phyloP scores from a whole-genome alignment of 2,113 vertebrate species.

The Megaleporinus macrocephalus region DNA sequence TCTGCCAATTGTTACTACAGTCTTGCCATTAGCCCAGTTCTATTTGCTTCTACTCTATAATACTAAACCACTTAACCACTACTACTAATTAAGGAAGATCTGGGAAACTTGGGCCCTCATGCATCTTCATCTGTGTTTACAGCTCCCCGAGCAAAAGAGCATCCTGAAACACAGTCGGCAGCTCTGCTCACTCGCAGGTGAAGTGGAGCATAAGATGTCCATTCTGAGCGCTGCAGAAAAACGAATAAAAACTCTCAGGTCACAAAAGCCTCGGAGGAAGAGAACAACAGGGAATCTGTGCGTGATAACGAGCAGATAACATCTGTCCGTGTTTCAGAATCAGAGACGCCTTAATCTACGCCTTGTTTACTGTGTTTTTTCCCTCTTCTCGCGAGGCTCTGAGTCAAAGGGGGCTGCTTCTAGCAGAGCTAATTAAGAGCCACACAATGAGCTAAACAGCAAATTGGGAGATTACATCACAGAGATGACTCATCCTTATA shows the following conservation, averaged over 20 bases:
- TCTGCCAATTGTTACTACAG: neutral
- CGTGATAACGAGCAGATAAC: neutral
- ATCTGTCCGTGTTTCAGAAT: slow-evolving; percentile 15
- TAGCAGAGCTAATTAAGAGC: slow-evolving; percentile 50
- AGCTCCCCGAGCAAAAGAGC: neutral
- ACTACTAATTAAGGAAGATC: neutral
- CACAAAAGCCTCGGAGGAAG: neutral
- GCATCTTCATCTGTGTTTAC: neutral
- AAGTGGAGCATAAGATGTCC: neutral
- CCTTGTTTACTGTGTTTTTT: slow-evolving; percentile 23
- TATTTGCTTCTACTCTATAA: no score
- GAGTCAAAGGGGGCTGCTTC: slow-evolving; percentile 22
- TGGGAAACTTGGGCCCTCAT: neutral
- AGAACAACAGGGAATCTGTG: neutral
- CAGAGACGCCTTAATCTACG: neutral
- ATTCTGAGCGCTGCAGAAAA: neutral
- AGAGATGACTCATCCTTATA: slow-evolving; percentile 67
- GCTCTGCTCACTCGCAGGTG: neutral
- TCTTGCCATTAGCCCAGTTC: no score
- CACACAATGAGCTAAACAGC: slow-evolving; percentile 60
- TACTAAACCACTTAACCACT: neutral
- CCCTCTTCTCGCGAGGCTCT: slow-evolving; percentile 18
- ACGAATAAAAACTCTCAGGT: neutral
- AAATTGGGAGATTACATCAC: slow-evolving; percentile 71
- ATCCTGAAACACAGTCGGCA: neutral